phyloP scores from a whole-genome alignment of 2,888 invertebrate species.

The Caenorhabditis parvicauda region DNA sequence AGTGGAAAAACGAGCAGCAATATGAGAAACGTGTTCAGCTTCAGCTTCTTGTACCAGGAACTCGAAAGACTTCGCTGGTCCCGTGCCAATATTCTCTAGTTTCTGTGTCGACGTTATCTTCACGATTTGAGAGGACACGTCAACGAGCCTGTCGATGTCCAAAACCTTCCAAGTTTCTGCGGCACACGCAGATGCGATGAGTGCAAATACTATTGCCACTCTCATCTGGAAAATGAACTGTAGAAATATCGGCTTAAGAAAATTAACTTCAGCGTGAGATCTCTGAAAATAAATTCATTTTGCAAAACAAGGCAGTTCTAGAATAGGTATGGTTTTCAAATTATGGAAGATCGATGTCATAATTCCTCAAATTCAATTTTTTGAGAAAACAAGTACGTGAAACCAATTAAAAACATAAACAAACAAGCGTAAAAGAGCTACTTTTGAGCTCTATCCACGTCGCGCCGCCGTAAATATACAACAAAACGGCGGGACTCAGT shows the following conservation, averaged over 20 bases:
- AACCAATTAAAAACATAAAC: too few species aligned
- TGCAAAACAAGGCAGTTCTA: too few species aligned
- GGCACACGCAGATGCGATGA: conserved; percentile 18
- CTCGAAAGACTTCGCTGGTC: conserved; percentile 34
- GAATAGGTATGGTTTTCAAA: too few species aligned
- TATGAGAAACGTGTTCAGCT: conserved; percentile 36
- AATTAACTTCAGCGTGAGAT: too few species aligned
- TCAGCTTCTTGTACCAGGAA: conserved; percentile 44
- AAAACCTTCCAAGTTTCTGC: conserved; percentile 27
- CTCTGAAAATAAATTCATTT: too few species aligned
- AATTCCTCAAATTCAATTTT: too few species aligned
- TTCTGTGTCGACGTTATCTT: conserved; percentile 43
- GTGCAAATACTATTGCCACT: conserved; percentile 12
- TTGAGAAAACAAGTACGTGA: too few species aligned
- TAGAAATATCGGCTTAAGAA: too few species aligned
- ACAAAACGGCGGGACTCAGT: conserved; percentile 26
- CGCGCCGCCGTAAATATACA: too few species aligned
- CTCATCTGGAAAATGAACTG: conserved; percentile 23
- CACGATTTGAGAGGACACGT: conserved; percentile 54
- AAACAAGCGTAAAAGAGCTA: too few species aligned
- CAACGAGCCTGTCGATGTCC: conserved; percentile 48
- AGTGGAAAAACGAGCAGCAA: conserved; percentile 41
- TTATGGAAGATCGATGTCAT: too few species aligned
- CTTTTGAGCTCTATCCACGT: too few species aligned
- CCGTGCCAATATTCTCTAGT: conserved; percentile 46